Evolutionary conservation across 2,797 vertebrate genomes (phyloP), one percentile per base, ranked within the genome.

Genomic region (Sus cebifrons): DNA sequence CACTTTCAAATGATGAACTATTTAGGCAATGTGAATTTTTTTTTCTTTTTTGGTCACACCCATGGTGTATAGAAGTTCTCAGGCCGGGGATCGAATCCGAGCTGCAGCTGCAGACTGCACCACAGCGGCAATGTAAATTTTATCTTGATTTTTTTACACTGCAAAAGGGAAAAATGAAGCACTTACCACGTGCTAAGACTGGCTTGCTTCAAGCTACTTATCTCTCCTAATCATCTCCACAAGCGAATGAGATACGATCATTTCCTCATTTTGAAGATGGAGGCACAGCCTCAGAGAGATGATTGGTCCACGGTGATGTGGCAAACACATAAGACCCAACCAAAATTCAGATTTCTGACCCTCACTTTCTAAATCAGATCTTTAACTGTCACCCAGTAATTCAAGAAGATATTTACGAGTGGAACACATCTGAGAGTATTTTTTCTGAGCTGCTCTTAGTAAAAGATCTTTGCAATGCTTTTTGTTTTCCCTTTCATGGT

Each of bases 331-430:
- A 91, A 85, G 23, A 23, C 70, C 14, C 5, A 29, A 25, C 36
- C 83, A 78, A 86, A 73, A 77, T 56, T 79, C 58, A 60, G 13
- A 67, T 78, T 83, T 79, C 94, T 74, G 49, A 83, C 56, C 21
- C 56, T 70, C 27, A 52, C 36, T 83, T 77, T 87, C 74, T 64
- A 73, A 44, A 84, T 87, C 77, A 87, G 36, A 88, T 16, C 49
- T 23, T 70, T 78, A 20, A 68, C 52, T 60, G 16, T 68, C 71
- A 94, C 79, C 32, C n/a, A 81, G 62, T 21, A 73, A 94, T 60
- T 86, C 62, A 82, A 87, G n/a, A 60, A 32, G n/a, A 7, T 60
- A 29, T 79, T 74, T 86, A 32, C 62, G 71, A 27, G n/a, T 60
- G 29, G 23, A 56, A 36, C 49, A 73, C 67, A 52, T 10, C 1